Evolutionary conservation across 2,888 invertebrate genomes (phyloP).

Genomic region (Drosophila heteroneura): DNA sequence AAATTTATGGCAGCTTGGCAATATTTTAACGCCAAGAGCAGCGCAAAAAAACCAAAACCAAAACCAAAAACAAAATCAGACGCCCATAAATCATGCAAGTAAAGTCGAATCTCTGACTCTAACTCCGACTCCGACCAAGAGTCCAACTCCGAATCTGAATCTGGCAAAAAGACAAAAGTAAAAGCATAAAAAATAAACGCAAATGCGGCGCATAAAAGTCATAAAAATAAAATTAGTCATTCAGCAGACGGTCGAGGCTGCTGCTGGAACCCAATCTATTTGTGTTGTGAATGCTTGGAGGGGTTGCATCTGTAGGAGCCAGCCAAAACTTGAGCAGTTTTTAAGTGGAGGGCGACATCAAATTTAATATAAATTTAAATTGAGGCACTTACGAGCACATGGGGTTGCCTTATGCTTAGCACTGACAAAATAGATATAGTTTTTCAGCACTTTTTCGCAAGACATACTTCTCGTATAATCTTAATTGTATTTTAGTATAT

Average conservation of each 20-base stretch:
- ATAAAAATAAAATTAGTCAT: slow-evolving; percentile 75
- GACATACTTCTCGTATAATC: not conserved
- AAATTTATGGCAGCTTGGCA: slow-evolving; percentile 75
- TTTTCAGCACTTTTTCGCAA: not conserved
- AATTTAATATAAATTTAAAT: slow-evolving; percentile 51
- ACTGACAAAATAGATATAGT: not conserved
- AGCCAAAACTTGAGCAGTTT: slow-evolving; percentile 26
- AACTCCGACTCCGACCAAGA: slow-evolving; percentile 20
- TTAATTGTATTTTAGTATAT: not conserved
- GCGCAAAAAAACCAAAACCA: slow-evolving; percentile 24
- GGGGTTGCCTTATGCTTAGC: not conserved
- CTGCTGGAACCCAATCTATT: slow-evolving; percentile 21
- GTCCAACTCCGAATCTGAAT: slow-evolving; percentile 21
- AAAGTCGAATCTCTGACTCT: slow-evolving; percentile 40
- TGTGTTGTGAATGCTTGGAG: slow-evolving; percentile 2
- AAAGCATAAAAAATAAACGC: slow-evolving; percentile 48
- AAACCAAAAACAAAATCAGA: slow-evolving; percentile 44
- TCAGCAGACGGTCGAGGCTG: slow-evolving; percentile 52
- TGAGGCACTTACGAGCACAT: slow-evolving; percentile 17
- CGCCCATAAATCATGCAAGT: slow-evolving; percentile 64
- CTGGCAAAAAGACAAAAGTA: slow-evolving; percentile 40
- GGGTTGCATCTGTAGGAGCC: slow-evolving; percentile 11
- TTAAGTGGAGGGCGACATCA: slow-evolving; percentile 31
- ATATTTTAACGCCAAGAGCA: slow-evolving; percentile 76
- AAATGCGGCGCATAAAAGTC: slow-evolving; percentile 70